Evolutionary conservation across 1,140 invertebrate genomes (phyloP).

Genomic region (Leptinotarsa defecta): DNA sequence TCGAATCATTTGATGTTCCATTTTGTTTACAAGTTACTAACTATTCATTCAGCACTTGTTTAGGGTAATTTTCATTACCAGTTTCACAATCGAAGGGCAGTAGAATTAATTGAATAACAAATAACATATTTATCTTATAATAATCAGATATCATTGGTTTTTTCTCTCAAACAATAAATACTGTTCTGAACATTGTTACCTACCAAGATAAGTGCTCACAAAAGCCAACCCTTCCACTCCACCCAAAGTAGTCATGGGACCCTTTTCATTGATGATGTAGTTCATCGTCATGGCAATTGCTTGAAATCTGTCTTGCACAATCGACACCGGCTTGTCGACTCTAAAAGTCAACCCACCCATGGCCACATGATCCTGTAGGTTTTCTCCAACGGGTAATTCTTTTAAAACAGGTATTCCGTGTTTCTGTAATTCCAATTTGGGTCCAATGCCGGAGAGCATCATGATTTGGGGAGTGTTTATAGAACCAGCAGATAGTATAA

Average conservation of each 20-base stretch:
- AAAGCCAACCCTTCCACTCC: slow-evolving; percentile 86
- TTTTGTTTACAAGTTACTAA: too few relatives aligned
- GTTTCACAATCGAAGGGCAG: too few relatives aligned
- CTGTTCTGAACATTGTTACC: not conserved
- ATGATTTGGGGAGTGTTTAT: slow-evolving; percentile 82
- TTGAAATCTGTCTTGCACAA: slow-evolving; percentile 73
- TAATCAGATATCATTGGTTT: not conserved
- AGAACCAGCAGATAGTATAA: slow-evolving; percentile 78
- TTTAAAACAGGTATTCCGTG: slow-evolving; percentile 73
- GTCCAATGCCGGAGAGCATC: slow-evolving; percentile 88
- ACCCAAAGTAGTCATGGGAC: slow-evolving; percentile 82
- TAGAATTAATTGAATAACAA: too few relatives aligned
- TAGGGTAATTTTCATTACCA: too few relatives aligned
- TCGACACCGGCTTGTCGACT: slow-evolving; percentile 76
- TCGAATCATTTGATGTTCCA: too few relatives aligned
- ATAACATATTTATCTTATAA: not conserved
- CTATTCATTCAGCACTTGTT: too few relatives aligned
- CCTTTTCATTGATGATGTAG: slow-evolving; percentile 74
- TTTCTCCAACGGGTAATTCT: slow-evolving; percentile 76
- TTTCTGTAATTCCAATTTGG: slow-evolving; percentile 71
- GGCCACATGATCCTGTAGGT: slow-evolving; percentile 82
- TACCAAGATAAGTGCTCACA: slow-evolving; percentile 71
- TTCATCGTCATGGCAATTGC: slow-evolving; percentile 77
- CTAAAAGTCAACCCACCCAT: slow-evolving; percentile 78
- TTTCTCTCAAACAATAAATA: not conserved